Percentiles rank a stretch among this genome's conserved stretches.
Conservation (phyloP, 2,888 invertebrate species). For the Ethmia dodecea region DNA sequence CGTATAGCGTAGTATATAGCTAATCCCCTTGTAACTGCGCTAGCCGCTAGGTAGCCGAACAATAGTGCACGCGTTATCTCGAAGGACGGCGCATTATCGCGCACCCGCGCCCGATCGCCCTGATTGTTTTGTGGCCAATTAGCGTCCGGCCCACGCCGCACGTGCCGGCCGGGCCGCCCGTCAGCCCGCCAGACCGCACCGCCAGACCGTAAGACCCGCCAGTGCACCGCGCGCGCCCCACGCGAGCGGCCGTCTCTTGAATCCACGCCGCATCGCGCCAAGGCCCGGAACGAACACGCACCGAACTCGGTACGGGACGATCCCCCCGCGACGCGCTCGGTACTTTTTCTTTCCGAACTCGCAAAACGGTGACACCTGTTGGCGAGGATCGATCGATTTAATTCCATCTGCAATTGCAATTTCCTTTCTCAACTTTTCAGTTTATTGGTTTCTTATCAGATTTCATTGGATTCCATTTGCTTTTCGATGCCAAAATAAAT, state of each 20-base stretch:
- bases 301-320: constrained; percentile 30
- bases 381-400: constrained; percentile 8
- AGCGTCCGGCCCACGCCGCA: constrained; percentile 48
- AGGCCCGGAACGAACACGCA: constrained; percentile 16
- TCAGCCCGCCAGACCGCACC: constrained; percentile 8
- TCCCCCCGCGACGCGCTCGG: constrained; percentile 25
- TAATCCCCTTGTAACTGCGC: no score
- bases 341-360: constrained; percentile 29
- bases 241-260: constrained; percentile 57
- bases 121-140: constrained; percentile 76
- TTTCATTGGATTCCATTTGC: constrained; percentile 1
- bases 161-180: constrained; percentile 35
- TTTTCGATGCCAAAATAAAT: not conserved
- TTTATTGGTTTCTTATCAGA: constrained; percentile 12
- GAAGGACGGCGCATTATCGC: constrained; percentile 35
- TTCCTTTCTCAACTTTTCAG: constrained; percentile 1
- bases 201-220: constrained; percentile 20
- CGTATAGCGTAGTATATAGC: no score
- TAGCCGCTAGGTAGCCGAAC: no score
- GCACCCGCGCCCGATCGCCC: constrained; percentile 43
- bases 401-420: not conserved
- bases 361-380: constrained; percentile 24
- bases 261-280: constrained; percentile 21
- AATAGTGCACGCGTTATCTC: constrained; percentile 37
- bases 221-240: constrained; percentile 68